A percentile compares a stretch with the other conserved stretches of the same genome.
These are phyloP conservation scores for Nerophis ophidion DNA, from an alignment of 2,113 vertebrate genomes.

Conservation along the genomic window DNA sequence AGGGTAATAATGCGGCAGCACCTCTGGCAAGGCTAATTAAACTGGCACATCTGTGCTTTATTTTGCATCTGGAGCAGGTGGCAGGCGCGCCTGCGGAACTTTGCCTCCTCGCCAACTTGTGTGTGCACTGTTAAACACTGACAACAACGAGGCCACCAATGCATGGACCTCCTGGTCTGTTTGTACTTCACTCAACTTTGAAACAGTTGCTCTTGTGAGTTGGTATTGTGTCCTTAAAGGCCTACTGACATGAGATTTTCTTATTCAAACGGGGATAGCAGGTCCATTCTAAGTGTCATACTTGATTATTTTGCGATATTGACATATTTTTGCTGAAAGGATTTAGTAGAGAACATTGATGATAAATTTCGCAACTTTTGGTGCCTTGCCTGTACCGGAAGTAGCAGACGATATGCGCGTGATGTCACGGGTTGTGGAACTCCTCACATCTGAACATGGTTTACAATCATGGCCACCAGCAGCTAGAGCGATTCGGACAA, in stretches of 20 bases:
- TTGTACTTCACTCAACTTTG: not conserved
- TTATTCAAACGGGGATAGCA: constrained; percentile 10
- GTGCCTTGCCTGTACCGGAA: too few species aligned
- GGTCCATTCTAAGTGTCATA: constrained; percentile 10
- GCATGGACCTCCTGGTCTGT: not conserved
- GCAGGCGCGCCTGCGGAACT: constrained; percentile 29
- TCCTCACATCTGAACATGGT: too few species aligned
- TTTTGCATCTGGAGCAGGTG: constrained; percentile 65
- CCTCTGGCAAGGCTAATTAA: constrained; percentile 69
- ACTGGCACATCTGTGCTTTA: constrained; percentile 55
- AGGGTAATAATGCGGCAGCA: constrained; percentile 54
- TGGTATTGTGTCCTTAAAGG: not conserved
- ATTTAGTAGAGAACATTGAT: too few species aligned
- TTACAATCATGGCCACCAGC: too few species aligned
- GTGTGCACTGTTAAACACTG: constrained; percentile 43
- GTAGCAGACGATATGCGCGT: too few species aligned
- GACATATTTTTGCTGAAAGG: too few species aligned
- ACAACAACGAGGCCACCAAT: constrained; percentile 12
- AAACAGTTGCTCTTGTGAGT: not conserved
- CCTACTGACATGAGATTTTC: too few species aligned
- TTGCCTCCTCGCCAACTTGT: constrained; percentile 4
- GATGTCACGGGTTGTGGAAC: too few species aligned
- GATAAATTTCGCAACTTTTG: too few species aligned
- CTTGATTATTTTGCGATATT: too few species aligned
- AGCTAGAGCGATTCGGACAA: too few species aligned